Percentiles rank a stretch among this genome's conserved stretches.
Conservation (phyloP, 2,113 vertebrate species). For the Baryphthengus martii region DNA sequence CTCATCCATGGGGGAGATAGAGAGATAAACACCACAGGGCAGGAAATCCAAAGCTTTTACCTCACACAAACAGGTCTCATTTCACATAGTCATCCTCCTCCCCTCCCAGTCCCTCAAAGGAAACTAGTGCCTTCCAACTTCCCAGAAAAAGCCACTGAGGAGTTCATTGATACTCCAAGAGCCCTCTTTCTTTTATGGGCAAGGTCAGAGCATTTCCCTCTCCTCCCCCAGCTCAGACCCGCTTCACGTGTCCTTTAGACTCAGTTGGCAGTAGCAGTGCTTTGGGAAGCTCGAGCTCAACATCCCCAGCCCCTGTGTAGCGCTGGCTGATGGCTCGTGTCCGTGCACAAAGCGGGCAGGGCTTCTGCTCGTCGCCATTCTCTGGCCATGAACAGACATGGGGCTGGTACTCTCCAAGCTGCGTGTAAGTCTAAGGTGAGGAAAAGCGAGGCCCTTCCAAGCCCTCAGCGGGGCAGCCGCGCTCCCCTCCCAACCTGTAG, state of each 20-base stretch:
- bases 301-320: fast-evolving
- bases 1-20: not conserved
- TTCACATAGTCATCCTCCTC: not conserved
- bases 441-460: not conserved
- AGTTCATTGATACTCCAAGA: not conserved
- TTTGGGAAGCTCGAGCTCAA: not conserved
- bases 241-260: not conserved
- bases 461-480: fast-evolving
- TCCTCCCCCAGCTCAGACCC: not conserved
- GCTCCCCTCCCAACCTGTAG: not conserved
- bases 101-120: not conserved
- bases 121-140: fast-evolving
- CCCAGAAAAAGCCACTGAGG: fast-evolving
- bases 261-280: not conserved
- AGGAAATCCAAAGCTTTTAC: not conserved
- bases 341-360: not conserved
- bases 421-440: not conserved
- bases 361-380: not conserved
- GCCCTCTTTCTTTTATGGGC: not conserved
- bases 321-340: fast-evolving
- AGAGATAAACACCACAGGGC: not conserved
- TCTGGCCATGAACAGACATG: not conserved
- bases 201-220: not conserved
- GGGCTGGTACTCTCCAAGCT: not conserved
- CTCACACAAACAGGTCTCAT: not conserved